These are phyloP conservation scores for Sebastes taczanowskii DNA, from an alignment of 2,797 vertebrate genomes.

Conservation along the genomic window DNA sequence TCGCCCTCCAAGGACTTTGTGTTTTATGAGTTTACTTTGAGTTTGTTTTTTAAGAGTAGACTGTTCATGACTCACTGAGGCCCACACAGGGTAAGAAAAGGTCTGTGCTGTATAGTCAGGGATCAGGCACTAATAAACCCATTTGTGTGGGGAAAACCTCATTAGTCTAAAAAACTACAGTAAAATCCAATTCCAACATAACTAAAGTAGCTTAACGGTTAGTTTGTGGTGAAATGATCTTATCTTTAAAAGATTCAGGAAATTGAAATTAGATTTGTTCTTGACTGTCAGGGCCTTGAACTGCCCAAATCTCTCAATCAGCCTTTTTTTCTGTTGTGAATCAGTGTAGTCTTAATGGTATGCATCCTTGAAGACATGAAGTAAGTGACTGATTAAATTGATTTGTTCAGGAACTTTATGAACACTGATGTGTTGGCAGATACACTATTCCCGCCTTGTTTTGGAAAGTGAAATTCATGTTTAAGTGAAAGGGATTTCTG, in stretches of 20 bases:
- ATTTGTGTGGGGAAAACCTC: neutral
- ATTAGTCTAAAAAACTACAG: neutral
- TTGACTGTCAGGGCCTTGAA: neutral
- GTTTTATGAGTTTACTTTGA: slow-evolving; percentile 13
- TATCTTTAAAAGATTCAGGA: neutral
- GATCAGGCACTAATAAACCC: slow-evolving; percentile 8
- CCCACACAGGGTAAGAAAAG: neutral
- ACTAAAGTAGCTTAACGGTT: neutral
- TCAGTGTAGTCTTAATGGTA: neutral
- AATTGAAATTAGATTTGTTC: neutral
- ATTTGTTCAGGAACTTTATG: neutral
- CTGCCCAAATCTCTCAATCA: neutral
- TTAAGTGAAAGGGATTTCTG: neutral
- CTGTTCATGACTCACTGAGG: slow-evolving; percentile 1
- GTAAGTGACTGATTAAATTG: neutral
- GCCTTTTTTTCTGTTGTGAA: neutral
- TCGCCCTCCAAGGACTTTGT: slow-evolving; percentile 8
- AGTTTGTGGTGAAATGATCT: neutral
- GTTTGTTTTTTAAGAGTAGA: slow-evolving; percentile 14
- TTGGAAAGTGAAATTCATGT: neutral
- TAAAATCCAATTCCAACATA: neutral
- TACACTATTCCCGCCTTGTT: neutral
- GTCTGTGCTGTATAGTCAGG: neutral
- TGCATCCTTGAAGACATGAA: neutral
- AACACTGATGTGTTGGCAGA: neutral